Evolutionary conservation across 2,113 vertebrate genomes (phyloP).

Genomic region (Peromyscus leucopus): DNA sequence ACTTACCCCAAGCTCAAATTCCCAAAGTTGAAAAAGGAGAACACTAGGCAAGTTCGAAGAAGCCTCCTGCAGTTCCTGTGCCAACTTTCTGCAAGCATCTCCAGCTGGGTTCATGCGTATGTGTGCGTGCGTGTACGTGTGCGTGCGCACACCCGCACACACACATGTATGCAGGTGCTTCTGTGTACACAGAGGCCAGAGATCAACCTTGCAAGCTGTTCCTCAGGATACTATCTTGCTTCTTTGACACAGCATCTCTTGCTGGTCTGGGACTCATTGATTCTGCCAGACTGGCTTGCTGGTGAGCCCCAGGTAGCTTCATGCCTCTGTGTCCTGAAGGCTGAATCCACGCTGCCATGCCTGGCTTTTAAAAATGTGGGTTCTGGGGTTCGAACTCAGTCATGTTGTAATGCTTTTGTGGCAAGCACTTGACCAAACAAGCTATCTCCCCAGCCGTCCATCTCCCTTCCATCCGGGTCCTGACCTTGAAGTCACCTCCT

Average conservation of each 20-base stretch:
- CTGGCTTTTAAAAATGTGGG: not conserved
- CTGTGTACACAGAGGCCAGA: not conserved
- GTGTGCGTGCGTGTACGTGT: too few relatives aligned
- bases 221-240: not conserved
- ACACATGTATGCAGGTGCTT: too few relatives aligned
- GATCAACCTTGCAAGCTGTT: not conserved
- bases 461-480: not conserved
- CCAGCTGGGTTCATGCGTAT: not conserved
- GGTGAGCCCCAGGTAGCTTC: not conserved
- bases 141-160: too few relatives aligned
- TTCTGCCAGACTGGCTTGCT: not conserved
- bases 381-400: not conserved
- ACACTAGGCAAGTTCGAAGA: not conserved
- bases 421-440: rapidly evolving
- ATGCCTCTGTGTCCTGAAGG: not conserved
- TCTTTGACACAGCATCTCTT: not conserved
- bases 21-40: slow-evolving; percentile 6
- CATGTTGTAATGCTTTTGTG: too few relatives aligned
- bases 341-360: too few relatives aligned
- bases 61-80: rapidly evolving
- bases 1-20: not conserved
- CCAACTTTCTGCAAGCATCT: not conserved
- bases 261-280: not conserved
- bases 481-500: not conserved
- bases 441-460: not conserved